phyloP scores from a whole-genome alignment of 2,113 vertebrate species.

The Panthera uncia region DNA sequence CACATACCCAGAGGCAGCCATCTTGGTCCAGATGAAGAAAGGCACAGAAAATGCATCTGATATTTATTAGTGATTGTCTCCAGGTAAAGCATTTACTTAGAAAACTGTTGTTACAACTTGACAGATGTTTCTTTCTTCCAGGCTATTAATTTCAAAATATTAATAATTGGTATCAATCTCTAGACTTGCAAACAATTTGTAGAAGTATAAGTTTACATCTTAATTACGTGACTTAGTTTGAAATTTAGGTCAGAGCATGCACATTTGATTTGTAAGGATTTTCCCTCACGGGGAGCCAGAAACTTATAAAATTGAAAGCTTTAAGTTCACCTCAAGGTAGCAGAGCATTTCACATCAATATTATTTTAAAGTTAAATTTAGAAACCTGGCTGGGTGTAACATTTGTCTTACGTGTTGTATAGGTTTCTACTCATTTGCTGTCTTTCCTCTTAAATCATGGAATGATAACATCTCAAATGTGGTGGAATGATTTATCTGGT shows the following conservation, averaged over 20 bases:
- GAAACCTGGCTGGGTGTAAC: not conserved
- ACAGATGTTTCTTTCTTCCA: not conserved
- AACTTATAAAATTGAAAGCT: not conserved
- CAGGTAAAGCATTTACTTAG: not conserved
- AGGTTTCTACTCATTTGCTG: not conserved
- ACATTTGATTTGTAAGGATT: not conserved
- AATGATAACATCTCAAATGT: not conserved
- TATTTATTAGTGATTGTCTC: conserved; percentile 35
- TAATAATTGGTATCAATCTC: not conserved
- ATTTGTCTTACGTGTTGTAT: not conserved
- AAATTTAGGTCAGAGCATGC: not conserved
- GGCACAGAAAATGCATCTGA: not conserved
- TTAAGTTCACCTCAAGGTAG: not conserved
- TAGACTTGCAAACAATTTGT: not conserved
- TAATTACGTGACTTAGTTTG: not conserved
- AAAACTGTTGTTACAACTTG: conserved; percentile 12
- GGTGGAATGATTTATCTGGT: not conserved
- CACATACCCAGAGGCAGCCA: not conserved
- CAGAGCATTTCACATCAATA: not conserved
- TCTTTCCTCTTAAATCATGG: not conserved
- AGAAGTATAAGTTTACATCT: not conserved
- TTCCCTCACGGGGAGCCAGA: not conserved
- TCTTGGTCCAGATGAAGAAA: not conserved
- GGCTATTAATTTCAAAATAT: conserved; percentile 28
- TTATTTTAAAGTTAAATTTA: conserved; percentile 3